Evolutionary conservation across 2,113 vertebrate species (phyloP).

Genomic region (Oryzias celebensis): DNA sequence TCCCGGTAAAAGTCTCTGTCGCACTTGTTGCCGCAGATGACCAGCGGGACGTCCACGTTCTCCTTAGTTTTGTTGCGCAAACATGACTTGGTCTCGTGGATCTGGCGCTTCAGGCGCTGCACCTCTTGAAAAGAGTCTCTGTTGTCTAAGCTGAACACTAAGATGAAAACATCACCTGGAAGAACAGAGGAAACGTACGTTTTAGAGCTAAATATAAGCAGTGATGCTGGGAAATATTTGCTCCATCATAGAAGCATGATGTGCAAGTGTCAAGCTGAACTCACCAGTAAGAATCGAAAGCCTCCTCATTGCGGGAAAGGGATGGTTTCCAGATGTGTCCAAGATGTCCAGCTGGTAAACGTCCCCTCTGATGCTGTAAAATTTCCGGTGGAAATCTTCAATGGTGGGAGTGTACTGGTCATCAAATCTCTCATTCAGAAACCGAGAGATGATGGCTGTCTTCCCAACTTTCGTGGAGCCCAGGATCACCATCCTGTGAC

Average conservation of each 20-base stretch:
- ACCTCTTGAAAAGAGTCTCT: slow-evolving; percentile 95
- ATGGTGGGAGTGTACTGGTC: slow-evolving; percentile 97
- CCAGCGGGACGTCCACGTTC: slow-evolving; percentile 88
- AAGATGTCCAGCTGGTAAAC: slow-evolving; percentile 96
- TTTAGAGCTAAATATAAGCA: slow-evolving; percentile 13
- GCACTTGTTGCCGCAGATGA: slow-evolving; percentile 97
- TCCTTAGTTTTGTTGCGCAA: slow-evolving; percentile 96
- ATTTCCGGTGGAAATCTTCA: slow-evolving; percentile 97
- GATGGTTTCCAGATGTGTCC: slow-evolving; percentile 96
- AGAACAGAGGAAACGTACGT: slow-evolving; percentile 5
- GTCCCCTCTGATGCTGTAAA: slow-evolving; percentile 94
- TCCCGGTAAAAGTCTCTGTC: slow-evolving; percentile 90
- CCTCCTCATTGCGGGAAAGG: slow-evolving; percentile 94
- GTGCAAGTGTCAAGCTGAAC: slow-evolving; percentile 17
- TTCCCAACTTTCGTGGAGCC: slow-evolving; percentile 98
- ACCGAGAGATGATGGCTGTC: slow-evolving; percentile 94
- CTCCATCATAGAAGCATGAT: not conserved
- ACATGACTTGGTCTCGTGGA: slow-evolving; percentile 94
- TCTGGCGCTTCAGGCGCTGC: slow-evolving; percentile 92
- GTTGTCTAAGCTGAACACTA: slow-evolving; percentile 96
- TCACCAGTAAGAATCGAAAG: slow-evolving; percentile 97
- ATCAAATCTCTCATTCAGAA: slow-evolving; percentile 92
- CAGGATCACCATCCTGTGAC: slow-evolving; percentile 95
- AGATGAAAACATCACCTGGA: slow-evolving; percentile 92
- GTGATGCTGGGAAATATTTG: not conserved